Evolutionary conservation across 2,888 invertebrate species (phyloP).

Genomic region (Empis livida): DNA sequence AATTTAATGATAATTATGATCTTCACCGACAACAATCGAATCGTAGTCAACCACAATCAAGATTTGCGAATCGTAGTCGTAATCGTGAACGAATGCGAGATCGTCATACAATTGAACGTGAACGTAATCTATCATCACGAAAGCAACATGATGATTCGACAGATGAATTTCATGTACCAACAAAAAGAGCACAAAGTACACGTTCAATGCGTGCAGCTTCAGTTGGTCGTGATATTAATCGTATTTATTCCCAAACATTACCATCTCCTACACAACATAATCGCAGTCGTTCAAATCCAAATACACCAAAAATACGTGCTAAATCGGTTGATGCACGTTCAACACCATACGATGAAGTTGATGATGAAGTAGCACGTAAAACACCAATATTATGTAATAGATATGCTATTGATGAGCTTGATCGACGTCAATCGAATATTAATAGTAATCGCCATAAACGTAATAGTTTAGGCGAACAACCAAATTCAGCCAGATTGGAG

Average conservation of each 20-base stretch:
- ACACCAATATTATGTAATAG: constrained; percentile 56
- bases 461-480: constrained; percentile 19
- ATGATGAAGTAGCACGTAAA: constrained; percentile 35
- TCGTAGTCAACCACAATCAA: constrained; percentile 12
- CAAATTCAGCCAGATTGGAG: constrained; percentile 9
- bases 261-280: constrained; percentile 8
- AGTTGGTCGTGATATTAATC: constrained; percentile 20
- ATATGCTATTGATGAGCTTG: constrained; percentile 46
- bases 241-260: constrained; percentile 18
- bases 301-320: constrained; percentile 19
- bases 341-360: constrained; percentile 25
- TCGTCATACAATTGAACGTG: constrained; percentile 38
- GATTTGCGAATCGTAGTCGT: constrained; percentile 26
- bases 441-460: constrained; percentile 11
- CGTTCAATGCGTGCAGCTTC: constrained; percentile 25
- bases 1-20: constrained; percentile 8
- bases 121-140: constrained; percentile 32
- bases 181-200: constrained; percentile 27
- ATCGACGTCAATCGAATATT: no score
- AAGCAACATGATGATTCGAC: constrained; percentile 23
- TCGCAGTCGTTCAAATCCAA: constrained; percentile 21
- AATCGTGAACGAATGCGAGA: constrained; percentile 33
- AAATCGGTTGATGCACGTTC: constrained; percentile 32
- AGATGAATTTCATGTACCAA: constrained; percentile 22
- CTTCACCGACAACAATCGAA: background rate